Base-by-base conservation (phyloP, 2,797 vertebrate species). In the Sebastes minor region DNA sequence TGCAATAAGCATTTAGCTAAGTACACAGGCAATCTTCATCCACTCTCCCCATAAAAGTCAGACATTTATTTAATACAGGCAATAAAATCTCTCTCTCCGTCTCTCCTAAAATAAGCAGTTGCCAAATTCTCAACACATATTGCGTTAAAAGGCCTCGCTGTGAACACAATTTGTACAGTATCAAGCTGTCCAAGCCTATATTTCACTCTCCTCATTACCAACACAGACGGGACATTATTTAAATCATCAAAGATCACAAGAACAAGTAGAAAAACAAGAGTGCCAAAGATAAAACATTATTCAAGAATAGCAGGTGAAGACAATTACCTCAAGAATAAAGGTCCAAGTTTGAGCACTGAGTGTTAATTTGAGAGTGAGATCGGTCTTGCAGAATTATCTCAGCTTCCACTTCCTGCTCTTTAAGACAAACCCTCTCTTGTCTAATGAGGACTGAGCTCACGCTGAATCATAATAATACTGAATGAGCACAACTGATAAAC, bases 21-120 rank as follows among this genome's bases (percentile, higher is more conserved):
- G 55, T 56, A 76, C 46, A 49, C 10, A 59, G 52, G 23, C 30
- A 63, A n/a, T 57, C n/a, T 32, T 55, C 20, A 66, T 32, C 35
- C 12, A 49, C 42, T 49, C 14, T 22, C 2, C 5, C 14, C 13
- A 68, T 69, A 57, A 68, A 86, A 80, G 65, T 72, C 33, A 55
- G 18, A 77, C 6, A 73, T 72, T 64, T 30, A 63, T 82, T 79
- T 67, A 62, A 68, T 70, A 35, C 53, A 25, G 30, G 65, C 60
- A 70, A 57, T 82, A 81, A 81, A 85, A 77, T 11, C 0, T 3
- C 53, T 65, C 35, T 61, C 25, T 65, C 33, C 3, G 0, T 27
- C 16, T 65, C 46, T 33, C 33, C 65, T 5, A n/a, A 65, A 75
- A 73, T 20, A 12, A 38, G 56, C 12, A 59, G 46, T 42, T 68